Base-by-base conservation (phyloP, 1,140 invertebrate species). In the Plodia interpunctella region DNA sequence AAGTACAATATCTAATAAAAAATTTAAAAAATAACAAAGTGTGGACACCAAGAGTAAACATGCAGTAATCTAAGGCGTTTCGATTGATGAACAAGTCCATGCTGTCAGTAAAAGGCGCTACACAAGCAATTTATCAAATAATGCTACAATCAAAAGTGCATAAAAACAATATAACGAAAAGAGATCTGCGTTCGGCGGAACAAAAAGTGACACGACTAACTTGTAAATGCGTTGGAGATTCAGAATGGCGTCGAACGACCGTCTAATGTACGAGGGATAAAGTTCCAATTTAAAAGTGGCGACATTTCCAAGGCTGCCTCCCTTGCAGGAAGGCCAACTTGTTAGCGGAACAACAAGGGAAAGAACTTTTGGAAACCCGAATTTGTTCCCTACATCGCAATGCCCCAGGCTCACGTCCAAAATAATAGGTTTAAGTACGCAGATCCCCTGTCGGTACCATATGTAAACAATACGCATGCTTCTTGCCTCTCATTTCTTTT, bases 401-500 rank as follows among this genome's bases (percentile, higher is more conserved):
- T 52, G 60, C 56, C 35, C 35, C 65, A 55, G 55, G 54, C 55
- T 38, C 32, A 52, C 54, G 54, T 54, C 57, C 49, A 53, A 51
- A 51, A 69, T 52, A 59, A 71, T 63, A 54, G 60, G 52, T 50
- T 49, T 54, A 65, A 69, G 60, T 72, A 74, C 77, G 77, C 83
- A 83, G 80, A 83, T 78, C 83, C 74, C 68, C 74, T 66, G 72
- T 75, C 72, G 62, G 55, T 55, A 66, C 73, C 74, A 81, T 44
- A 53, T 59, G 51, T 57, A 67, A 66, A 68, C 62, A 62, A 77
- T 72, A 86, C 92, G 91, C 91, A 92, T 92, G 92, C 91, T 92
- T 92, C 91, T 91, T 92, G 91, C 92, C 91, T 92, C 75, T 75
- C 72, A 61, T 82, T 84, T 76, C 68, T 68, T 78, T 74, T 66